Evolutionary conservation across 2,888 invertebrate genomes (phyloP).

Genomic region (Smittia sp.): DNA sequence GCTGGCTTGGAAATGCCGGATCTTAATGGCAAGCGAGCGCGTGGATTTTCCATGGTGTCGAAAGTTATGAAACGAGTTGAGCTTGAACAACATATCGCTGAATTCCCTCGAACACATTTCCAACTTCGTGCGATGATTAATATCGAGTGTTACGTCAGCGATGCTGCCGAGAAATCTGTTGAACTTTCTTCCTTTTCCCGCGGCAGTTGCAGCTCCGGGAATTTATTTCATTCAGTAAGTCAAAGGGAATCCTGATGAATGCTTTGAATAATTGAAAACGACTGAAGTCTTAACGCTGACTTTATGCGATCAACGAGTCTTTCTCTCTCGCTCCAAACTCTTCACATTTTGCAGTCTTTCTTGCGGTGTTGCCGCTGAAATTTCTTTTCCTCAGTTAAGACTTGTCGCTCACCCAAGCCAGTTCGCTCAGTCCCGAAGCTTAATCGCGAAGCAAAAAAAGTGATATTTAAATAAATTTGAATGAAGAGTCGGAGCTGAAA

Average conservation of each 20-base stretch:
- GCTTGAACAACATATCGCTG: slow-evolving; percentile 1
- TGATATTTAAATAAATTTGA: slow-evolving; percentile 12
- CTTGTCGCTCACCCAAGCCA: slow-evolving; percentile 35
- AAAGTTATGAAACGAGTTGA: slow-evolving; percentile 1
- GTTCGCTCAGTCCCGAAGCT: background rate
- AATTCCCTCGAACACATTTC: slow-evolving; percentile 17
- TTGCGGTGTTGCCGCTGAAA: slow-evolving; percentile 30
- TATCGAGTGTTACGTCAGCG: background rate
- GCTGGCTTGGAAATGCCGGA: background rate
- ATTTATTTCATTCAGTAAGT: background rate
- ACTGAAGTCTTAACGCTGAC: background rate
- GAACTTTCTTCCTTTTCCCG: background rate
- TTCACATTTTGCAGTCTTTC: background rate
- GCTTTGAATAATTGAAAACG: background rate
- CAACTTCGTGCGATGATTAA: background rate
- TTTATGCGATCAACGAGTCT: slow-evolving; percentile 15
- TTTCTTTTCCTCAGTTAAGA: slow-evolving; percentile 38
- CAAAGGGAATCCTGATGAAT: background rate
- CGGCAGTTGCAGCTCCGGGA: no score
- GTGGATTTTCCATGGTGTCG: background rate
- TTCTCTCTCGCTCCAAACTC: background rate
- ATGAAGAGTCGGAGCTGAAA: background rate
- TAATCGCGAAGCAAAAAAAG: slow-evolving; percentile 14
- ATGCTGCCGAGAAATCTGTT: background rate
- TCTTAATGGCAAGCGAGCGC: no score